Evolutionary conservation across 2,888 invertebrate species (phyloP).

Genomic region (Cryptus armator): DNA sequence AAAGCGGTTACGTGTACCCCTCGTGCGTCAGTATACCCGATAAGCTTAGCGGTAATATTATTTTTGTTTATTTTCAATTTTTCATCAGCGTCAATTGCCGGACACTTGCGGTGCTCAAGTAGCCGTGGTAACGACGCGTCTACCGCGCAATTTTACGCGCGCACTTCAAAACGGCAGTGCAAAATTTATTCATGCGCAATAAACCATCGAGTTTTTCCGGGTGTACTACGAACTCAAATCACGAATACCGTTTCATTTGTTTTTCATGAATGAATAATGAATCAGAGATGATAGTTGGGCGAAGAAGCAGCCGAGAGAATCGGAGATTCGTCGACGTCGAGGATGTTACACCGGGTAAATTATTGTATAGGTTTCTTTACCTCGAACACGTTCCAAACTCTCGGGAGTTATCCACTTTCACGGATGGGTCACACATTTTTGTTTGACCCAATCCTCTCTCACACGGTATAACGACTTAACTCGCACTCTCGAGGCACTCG

Average conservation of each 20-base stretch:
- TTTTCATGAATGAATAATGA: slow-evolving; percentile 44
- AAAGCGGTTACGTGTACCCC: slow-evolving; percentile 21
- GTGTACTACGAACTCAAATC: slow-evolving; percentile 16
- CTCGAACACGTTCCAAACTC: slow-evolving; percentile 37
- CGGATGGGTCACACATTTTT: slow-evolving; percentile 64
- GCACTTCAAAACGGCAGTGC: slow-evolving; percentile 23
- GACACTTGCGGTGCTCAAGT: background rate
- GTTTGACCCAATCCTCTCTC: slow-evolving; percentile 56
- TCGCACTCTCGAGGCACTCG: slow-evolving; percentile 16
- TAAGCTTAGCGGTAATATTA: background rate
- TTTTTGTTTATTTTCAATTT: slow-evolving; percentile 1
- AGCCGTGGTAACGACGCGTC: slow-evolving; percentile 48
- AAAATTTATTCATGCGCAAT: slow-evolving; percentile 39
- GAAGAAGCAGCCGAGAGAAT: slow-evolving; percentile 3
- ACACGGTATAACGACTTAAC: slow-evolving; percentile 45
- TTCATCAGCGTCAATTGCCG: too few relatives aligned
- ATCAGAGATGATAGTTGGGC: background rate
- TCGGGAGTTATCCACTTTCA: slow-evolving; percentile 57
- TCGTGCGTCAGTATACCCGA: slow-evolving; percentile 32
- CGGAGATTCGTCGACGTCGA: slow-evolving; percentile 31
- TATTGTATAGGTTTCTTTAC: slow-evolving; percentile 50
- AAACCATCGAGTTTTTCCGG: slow-evolving; percentile 49
- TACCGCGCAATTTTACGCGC: slow-evolving; percentile 32
- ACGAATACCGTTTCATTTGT: slow-evolving; percentile 34
- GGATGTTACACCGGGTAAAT: slow-evolving; percentile 50